Percentiles rank a stretch among this genome's conserved stretches.
Conservation (phyloP, 2,113 vertebrate genomes). For the Calidris pygmaea region DNA sequence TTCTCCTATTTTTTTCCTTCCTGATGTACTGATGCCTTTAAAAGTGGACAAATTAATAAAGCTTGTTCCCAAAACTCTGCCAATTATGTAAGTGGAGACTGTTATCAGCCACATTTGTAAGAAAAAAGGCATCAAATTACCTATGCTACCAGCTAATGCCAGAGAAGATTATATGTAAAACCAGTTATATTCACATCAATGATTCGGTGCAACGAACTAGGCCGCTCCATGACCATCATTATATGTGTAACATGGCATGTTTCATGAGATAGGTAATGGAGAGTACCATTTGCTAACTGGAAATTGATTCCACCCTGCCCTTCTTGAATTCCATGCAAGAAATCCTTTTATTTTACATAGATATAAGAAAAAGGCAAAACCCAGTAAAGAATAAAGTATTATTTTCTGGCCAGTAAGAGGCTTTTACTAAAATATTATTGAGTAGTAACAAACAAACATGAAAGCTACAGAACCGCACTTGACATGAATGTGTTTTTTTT, state of each 20-base stretch:
- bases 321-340: background rate
- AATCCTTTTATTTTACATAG: background rate
- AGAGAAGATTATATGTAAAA: background rate
- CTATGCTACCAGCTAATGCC: background rate
- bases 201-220: background rate
- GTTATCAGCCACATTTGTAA: background rate
- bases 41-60: background rate
- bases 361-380: background rate
- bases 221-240: background rate
- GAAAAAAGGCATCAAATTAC: background rate
- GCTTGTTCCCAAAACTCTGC: background rate
- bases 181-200: background rate
- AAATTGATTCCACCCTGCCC: background rate
- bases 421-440: background rate
- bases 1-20: background rate
- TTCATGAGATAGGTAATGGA: background rate
- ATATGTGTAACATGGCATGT: background rate
- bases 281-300: background rate
- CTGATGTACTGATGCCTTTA: background rate
- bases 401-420: background rate
- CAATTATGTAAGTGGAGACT: background rate
- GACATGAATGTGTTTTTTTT: slow-evolving; percentile 14
- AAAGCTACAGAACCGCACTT: slow-evolving; percentile 12
- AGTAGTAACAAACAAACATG: background rate
- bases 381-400: background rate